Percentiles rank a stretch among this genome's conserved stretches.
Evolutionary conservation across 2,797 vertebrate species (phyloP).

Genomic region (Liasis olivaceus): DNA sequence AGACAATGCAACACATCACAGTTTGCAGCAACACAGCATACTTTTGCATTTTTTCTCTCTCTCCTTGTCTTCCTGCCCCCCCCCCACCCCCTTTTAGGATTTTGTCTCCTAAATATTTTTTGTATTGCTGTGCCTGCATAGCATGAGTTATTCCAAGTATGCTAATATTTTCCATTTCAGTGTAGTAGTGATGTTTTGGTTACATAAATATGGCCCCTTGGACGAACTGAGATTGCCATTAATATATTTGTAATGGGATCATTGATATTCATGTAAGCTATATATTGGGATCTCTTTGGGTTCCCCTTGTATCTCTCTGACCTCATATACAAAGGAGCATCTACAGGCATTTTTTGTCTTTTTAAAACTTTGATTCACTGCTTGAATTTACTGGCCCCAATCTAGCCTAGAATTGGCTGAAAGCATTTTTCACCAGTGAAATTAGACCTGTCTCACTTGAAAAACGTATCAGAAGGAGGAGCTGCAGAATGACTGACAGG

Average conservation of each 20-base stretch:
- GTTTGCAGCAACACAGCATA: neutral
- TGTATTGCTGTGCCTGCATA: neutral
- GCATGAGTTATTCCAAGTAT: neutral
- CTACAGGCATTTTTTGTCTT: neutral
- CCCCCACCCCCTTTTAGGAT: neutral
- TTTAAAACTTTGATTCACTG: neutral
- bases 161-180: neutral
- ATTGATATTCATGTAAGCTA: neutral
- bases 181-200: neutral
- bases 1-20: neutral
- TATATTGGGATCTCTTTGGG: neutral
- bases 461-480: neutral
- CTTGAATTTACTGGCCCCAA: neutral
- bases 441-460: neutral
- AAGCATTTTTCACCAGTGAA: neutral
- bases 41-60: neutral
- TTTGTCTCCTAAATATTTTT: neutral
- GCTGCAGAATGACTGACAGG: neutral
- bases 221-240: neutral
- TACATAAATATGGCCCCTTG: neutral
- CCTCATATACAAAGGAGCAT: neutral
- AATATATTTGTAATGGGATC: neutral
- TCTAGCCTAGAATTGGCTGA: neutral
- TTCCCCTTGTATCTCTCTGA: neutral
- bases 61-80: neutral